Conservation (phyloP, 2,797 vertebrate species). For the Alectoris magna region DNA sequence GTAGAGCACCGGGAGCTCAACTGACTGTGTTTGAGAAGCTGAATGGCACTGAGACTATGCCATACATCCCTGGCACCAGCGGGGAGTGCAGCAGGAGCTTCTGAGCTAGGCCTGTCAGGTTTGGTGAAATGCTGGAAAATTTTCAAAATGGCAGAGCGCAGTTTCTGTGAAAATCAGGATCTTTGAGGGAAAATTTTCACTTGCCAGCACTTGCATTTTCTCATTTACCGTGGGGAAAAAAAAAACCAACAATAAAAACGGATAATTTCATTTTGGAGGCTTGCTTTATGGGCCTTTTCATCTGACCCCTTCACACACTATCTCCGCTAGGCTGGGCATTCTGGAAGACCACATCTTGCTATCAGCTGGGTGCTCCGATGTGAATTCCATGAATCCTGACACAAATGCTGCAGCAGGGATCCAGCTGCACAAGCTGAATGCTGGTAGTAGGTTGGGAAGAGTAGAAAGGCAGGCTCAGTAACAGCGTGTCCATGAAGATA, state of each 20-base stretch:
- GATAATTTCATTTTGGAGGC: neutral
- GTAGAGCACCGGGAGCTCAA: neutral
- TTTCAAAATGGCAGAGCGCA: neutral
- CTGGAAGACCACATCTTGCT: neutral
- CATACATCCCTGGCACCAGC: accelerated
- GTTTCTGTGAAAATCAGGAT: neutral
- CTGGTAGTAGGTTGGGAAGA: neutral
- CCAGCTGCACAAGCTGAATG: neutral
- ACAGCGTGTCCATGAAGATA: neutral
- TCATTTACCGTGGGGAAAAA: neutral
- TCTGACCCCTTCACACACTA: neutral
- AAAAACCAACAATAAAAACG: neutral
- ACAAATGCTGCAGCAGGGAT: neutral
- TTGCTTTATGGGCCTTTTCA: neutral
- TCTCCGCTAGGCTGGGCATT: neutral
- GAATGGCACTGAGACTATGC: neutral
- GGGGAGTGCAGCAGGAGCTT: accelerated
- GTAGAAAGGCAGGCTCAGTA: neutral
- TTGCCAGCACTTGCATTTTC: neutral
- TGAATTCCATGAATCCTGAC: neutral
- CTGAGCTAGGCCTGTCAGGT: neutral
- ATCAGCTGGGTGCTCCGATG: neutral
- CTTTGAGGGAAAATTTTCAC: neutral
- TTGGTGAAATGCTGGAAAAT: neutral
- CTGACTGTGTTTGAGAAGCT: neutral